phyloP scores from a whole-genome alignment of 1,140 invertebrate species.

The Zaprionus lachaisei region DNA sequence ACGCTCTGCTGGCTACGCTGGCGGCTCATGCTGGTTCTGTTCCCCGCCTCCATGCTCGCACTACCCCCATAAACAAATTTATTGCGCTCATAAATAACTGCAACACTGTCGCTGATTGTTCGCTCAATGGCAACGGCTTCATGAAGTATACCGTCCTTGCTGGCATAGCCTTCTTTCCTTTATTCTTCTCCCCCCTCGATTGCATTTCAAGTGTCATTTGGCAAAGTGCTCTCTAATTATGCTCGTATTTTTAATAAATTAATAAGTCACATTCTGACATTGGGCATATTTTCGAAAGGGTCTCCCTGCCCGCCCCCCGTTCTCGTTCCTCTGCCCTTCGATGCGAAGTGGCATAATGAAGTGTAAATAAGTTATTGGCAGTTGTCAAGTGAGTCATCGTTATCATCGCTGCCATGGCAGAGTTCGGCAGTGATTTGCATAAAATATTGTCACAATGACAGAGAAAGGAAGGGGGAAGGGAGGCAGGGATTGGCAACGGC shows the following conservation, averaged over 20 bases:
- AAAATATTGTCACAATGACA: conserved; percentile 68
- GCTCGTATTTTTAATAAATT: conserved; percentile 82
- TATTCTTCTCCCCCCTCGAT: conserved; percentile 25
- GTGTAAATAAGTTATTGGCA: conserved; percentile 83
- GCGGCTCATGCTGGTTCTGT: conserved; percentile 6
- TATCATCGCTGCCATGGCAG: conserved; percentile 46
- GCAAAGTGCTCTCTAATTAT: conserved; percentile 82
- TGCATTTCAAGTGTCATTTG: conserved; percentile 81
- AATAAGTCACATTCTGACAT: conserved; percentile 76
- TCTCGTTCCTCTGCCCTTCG: background rate
- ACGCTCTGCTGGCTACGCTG: conserved; percentile 62
- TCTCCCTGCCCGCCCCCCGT: background rate
- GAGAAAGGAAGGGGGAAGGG: background rate
- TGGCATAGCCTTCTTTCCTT: background rate
- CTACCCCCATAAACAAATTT: conserved; percentile 79
- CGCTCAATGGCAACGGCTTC: conserved; percentile 65
- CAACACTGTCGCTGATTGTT: conserved; percentile 80
- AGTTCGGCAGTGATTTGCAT: conserved; percentile 74
- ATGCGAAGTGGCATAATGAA: conserved; percentile 66
- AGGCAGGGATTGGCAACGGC: conserved; percentile 2
- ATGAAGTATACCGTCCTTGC: conserved; percentile 15
- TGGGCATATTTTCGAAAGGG: conserved; percentile 63
- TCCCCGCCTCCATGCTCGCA: background rate
- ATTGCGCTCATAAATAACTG: conserved; percentile 83
- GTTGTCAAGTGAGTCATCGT: conserved; percentile 81